Evolutionary conservation across 2,797 vertebrate species (phyloP).

Genomic region (Darevskia mixta): DNA sequence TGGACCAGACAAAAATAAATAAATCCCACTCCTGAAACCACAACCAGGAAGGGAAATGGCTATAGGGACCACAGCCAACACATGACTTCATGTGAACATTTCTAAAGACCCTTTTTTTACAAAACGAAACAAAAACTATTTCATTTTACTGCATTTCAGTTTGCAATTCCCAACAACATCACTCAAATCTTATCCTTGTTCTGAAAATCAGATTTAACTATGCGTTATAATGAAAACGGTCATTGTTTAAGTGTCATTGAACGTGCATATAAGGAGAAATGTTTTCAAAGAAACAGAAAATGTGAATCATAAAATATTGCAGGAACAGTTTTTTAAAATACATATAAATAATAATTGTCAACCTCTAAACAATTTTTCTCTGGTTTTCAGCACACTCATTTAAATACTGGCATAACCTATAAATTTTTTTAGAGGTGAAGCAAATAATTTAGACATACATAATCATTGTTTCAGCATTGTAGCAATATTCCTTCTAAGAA

Average conservation of each 20-base stretch:
- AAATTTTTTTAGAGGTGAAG: constrained; percentile 32
- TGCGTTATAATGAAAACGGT: neutral
- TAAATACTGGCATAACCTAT: constrained; percentile 32
- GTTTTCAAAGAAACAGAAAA: constrained; percentile 36
- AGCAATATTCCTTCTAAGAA: constrained; percentile 44
- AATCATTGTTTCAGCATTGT: constrained; percentile 51
- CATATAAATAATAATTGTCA: no score
- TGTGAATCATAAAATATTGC: constrained; percentile 24
- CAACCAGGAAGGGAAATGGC: no score
- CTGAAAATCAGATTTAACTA: neutral
- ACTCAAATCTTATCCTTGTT: neutral
- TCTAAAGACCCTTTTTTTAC: neutral
- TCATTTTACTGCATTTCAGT: neutral
- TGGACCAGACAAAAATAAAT: neutral
- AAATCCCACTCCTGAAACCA: no score
- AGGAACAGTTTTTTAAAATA: neutral
- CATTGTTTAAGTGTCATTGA: neutral
- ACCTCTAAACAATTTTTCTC: no score
- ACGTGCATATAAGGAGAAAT: constrained; percentile 5
- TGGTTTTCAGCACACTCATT: constrained; percentile 20
- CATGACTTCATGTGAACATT: neutral
- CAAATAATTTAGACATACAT: constrained; percentile 20
- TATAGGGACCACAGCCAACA: neutral
- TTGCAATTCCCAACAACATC: neutral
- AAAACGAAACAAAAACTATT: neutral